Evolutionary conservation across 2,888 invertebrate species (phyloP), one percentile per base, ranked within the genome.

Genomic region (Nomada fucata): DNA sequence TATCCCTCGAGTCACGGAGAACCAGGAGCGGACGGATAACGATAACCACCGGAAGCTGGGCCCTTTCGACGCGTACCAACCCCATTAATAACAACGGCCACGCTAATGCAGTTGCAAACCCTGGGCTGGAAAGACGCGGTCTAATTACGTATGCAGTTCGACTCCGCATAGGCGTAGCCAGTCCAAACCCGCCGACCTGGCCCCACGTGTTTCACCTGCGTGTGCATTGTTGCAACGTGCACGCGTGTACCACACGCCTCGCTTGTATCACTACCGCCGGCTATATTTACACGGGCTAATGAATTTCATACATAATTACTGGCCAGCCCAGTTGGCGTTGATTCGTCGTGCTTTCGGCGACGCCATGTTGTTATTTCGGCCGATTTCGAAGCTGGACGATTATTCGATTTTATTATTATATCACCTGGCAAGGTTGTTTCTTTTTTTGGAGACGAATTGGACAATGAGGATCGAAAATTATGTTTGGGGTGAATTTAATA

Each of bases 261-360:
- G 68, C 13, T 57, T 57, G 59, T 68, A 53, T 64, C 60, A 57
- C 68, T 63, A 50, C 36, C 55, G 50, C 47, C 61, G 79, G 61
- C 75, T 82, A 85, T 89, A 89, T 92, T 92, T 89, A 87, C 88
- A 87, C 84, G 83, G 75, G 87, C 89, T 91, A 91, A 92, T 92
- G 91, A 91, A 92, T 91, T 91, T 92, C 82, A 88, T 86, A 91
- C 87, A 89, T 89, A 90, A 91, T 89, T 90, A 90, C 85, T 60
- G 59, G 68, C 63, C 74, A 59, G 60, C 50, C 36, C 64, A 53
- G 67, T 67, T 55, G 36, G 72, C 55, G 52, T 52, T 20, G 52
- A 52, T 42, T 44, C 15, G 20, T 47, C 47, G 47, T 47, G 13
- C 47, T 15, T 47, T 15, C 13, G 15, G 15, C 47, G 47, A 47